These are phyloP conservation scores for Drosophila dives DNA, from an alignment of 2,888 invertebrate genomes.

Conservation along the genomic window DNA sequence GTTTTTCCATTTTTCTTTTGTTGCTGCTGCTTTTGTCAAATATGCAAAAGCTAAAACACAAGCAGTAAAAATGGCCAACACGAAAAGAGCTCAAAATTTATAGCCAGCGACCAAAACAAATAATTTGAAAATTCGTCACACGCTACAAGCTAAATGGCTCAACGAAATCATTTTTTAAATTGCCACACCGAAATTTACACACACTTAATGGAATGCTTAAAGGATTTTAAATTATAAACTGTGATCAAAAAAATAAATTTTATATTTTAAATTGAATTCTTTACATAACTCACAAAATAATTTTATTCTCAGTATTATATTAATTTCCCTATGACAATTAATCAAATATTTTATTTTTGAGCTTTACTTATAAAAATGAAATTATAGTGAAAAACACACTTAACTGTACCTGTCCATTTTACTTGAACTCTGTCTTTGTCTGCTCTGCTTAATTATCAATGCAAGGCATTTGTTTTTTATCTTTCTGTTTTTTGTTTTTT, in stretches of 20 bases:
- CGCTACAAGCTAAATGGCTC: conserved; percentile 57
- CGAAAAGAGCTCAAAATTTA: conserved; percentile 73
- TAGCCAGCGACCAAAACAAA: conserved; percentile 70
- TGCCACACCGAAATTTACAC: conserved; percentile 4
- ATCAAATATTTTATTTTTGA: background rate
- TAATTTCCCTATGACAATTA: background rate
- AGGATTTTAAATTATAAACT: background rate
- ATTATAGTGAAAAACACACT: background rate
- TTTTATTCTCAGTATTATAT: background rate
- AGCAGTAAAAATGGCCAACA: conserved; percentile 50
- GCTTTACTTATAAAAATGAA: background rate
- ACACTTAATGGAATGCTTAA: background rate
- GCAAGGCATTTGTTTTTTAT: conserved; percentile 61
- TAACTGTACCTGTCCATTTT: conserved; percentile 18
- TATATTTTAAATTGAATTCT: background rate
- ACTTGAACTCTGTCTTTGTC: conserved; percentile 35
- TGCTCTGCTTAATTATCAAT: conserved; percentile 77
- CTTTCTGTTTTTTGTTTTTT: conserved; percentile 16
- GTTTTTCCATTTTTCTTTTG: conserved; percentile 35
- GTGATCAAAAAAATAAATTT: background rate
- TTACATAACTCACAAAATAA: background rate
- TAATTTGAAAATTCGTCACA: conserved; percentile 81
- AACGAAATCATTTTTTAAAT: conserved; percentile 6
- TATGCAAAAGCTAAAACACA: conserved; percentile 56
- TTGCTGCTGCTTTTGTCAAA: conserved; percentile 62